Percentiles rank a stretch among this genome's conserved stretches.
These are phyloP conservation scores for Porites australiensis DNA, from an alignment of 64 coral and sea anemone genomes.

Conservation along the genomic window DNA sequence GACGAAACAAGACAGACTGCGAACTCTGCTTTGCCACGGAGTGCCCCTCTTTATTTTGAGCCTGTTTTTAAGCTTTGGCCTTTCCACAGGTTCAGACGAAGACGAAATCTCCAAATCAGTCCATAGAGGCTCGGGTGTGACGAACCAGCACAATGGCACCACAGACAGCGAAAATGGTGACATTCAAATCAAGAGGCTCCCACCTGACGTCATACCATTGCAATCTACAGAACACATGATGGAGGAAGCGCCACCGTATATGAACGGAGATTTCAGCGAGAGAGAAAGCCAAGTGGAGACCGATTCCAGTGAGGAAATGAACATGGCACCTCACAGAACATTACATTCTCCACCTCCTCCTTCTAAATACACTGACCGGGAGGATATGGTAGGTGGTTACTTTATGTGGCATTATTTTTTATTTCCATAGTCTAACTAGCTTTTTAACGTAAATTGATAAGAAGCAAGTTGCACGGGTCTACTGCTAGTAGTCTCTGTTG, in stretches of 20 bases:
- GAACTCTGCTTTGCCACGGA: no score
- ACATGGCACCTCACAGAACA: slow-evolving; percentile 74
- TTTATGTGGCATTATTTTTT: no score
- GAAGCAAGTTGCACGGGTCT: no score
- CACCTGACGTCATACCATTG: slow-evolving; percentile 43
- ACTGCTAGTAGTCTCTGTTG: no score
- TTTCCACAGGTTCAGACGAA: slow-evolving; percentile 28
- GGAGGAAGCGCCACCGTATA: slow-evolving; percentile 47
- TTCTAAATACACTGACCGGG: slow-evolving; percentile 82
- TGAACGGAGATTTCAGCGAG: slow-evolving; percentile 68
- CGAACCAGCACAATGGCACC: background rate
- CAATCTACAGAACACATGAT: background rate
- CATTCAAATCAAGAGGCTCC: slow-evolving; percentile 7
- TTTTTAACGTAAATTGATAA: no score
- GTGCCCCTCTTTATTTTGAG: no score
- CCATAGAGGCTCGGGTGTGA: background rate
- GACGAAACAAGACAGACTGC: no score
- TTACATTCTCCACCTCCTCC: slow-evolving; percentile 42
- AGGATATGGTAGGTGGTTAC: slow-evolving; percentile 69
- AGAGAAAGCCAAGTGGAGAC: slow-evolving; percentile 65
- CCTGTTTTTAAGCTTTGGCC: background rate
- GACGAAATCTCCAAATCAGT: background rate
- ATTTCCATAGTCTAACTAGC: no score
- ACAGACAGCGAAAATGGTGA: slow-evolving; percentile 40
- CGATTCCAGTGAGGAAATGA: slow-evolving; percentile 91